A percentile compares a stretch with the other conserved stretches of the same genome.
Evolutionary conservation across 2,888 invertebrate genomes (phyloP).

Genomic region (Germaria angustata): DNA sequence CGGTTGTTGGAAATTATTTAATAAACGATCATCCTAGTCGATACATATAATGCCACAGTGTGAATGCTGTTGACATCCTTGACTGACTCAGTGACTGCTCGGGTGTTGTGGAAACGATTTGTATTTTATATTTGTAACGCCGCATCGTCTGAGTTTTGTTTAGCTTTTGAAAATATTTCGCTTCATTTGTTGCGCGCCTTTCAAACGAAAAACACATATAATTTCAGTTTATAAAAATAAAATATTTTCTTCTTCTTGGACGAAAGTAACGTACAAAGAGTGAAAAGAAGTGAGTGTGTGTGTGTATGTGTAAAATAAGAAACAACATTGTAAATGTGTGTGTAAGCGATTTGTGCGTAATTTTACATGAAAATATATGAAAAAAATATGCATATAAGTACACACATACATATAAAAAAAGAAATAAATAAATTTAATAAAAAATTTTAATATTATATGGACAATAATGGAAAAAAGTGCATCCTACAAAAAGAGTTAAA

Average conservation of each 20-base stretch:
- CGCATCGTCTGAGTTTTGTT: constrained; percentile 66
- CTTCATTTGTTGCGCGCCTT: constrained; percentile 74
- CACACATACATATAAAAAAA: neutral
- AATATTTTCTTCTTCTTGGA: neutral
- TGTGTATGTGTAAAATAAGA: neutral
- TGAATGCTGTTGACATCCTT: constrained; percentile 40
- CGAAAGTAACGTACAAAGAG: constrained; percentile 25
- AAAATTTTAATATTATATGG: neutral
- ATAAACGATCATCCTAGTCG: no score
- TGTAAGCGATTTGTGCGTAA: neutral
- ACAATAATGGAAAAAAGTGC: neutral
- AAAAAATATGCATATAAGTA: no score
- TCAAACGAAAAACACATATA: constrained; percentile 61
- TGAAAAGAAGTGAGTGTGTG: neutral
- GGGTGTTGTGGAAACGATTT: constrained; percentile 39
- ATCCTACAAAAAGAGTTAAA: neutral
- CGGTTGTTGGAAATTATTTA: no score
- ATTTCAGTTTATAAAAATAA: neutral
- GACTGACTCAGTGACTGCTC: constrained; percentile 17
- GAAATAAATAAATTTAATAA: neutral
- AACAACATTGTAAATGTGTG: neutral
- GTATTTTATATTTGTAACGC: constrained; percentile 6
- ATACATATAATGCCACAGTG: constrained; percentile 33
- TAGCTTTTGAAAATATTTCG: constrained; percentile 69
- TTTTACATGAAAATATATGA: neutral